Base-by-base conservation (phyloP, 1,140 invertebrate genomes). In the Trachymyrmex cornetzi region DNA sequence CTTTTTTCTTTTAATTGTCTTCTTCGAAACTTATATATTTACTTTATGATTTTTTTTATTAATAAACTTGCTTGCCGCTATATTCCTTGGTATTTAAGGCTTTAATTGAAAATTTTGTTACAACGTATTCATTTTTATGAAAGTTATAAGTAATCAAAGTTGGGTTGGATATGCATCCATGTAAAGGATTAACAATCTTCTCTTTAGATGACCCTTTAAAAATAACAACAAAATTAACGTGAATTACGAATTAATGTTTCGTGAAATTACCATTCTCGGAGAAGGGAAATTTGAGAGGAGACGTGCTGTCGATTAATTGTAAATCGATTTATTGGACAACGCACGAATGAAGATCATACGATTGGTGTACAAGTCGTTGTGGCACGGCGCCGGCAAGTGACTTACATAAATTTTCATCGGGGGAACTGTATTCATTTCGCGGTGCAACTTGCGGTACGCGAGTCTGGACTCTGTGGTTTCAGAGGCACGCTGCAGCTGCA, bases 391-490 rank as follows among this genome's bases (percentile, higher is more conserved):
- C 57, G 48, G 16, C 55, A 38, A 61, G 5, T 30, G 77, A 44
- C 55, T 64, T n/a, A 44, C 16, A 57, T 84, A 84, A 88, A 77
- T 77, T 53, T 69, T 71, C n/a, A 19, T 24, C 69, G 9, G 48
- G 12, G 7, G 61, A 79, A 55, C 38, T 59, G 7, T 72, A 67
- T 88, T 82, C 19, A 53, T 87, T 67, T 87, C n/a, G 84, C 6
- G 61, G 38, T 50, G 34, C n/a, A 74, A 61, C 55, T 55, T 50
- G 63, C 63, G 82, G 19, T 77, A 27, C 16, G 50, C 67, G 19
- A 9, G 30, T 34, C 24, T n/a, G 22, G 48, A 44, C n/a, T 64
- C 11, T 79, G 75, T 22, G 82, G 82, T 66, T 84, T 64, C 74
- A 85, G 38, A 7, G 55, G 9, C 57, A 69, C 48, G 57, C 59